These are phyloP conservation scores for Didymodactylos carnosus DNA, from an alignment of 2,888 invertebrate genomes.

Conservation along the genomic window DNA sequence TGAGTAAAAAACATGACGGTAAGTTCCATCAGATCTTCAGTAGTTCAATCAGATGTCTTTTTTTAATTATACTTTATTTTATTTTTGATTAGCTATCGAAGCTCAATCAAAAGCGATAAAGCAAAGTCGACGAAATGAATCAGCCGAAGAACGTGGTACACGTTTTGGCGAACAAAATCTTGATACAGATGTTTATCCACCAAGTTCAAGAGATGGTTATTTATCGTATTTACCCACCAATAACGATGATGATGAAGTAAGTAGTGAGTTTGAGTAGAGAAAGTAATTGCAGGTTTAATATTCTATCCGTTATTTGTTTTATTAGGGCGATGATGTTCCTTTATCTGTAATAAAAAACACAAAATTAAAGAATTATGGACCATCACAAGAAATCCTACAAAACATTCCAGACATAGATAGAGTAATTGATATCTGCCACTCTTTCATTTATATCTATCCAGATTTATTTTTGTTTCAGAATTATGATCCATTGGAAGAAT, in stretches of 20 bases:
- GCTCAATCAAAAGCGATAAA: neutral
- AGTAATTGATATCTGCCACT: neutral
- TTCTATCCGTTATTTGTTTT: neutral
- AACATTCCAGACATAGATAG: neutral
- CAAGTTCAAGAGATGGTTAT: neutral
- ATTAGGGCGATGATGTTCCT: neutral
- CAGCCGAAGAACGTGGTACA: neutral
- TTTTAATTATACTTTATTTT: neutral
- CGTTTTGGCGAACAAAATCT: neutral
- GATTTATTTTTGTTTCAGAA: slow-evolving; percentile 40
- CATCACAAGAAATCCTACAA: neutral
- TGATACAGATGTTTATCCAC: neutral
- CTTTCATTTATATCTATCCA: too few relatives aligned
- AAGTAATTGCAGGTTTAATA: neutral
- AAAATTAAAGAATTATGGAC: neutral
- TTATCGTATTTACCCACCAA: neutral
- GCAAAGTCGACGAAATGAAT: neutral
- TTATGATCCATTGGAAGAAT: slow-evolving; percentile 79
- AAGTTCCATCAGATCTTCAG: neutral
- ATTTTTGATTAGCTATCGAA: neutral
- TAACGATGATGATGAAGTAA: neutral
- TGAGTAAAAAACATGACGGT: neutral
- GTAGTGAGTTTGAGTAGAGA: neutral
- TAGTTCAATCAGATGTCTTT: neutral
- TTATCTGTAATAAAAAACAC: neutral